phyloP scores from a whole-genome alignment of 2,797 vertebrate species.

The Microctenopoma steveboyesi region DNA sequence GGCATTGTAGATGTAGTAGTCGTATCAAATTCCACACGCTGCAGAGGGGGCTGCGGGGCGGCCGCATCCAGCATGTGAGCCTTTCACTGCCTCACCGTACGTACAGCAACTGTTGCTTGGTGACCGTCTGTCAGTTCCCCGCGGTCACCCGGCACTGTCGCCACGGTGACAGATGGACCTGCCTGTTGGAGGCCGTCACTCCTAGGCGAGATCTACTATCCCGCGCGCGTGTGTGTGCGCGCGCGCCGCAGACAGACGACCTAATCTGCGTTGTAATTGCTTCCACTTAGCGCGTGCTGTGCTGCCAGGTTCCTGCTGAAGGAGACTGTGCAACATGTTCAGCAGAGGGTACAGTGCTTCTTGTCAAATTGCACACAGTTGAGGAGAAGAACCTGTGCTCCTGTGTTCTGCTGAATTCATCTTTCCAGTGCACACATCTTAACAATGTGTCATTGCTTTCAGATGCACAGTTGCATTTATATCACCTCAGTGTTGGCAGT shows the following conservation, averaged over 20 bases:
- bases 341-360: constrained; percentile 6
- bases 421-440: background rate
- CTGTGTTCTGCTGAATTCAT: background rate
- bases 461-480: background rate
- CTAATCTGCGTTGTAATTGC: constrained; percentile 79
- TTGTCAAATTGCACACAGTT: constrained; percentile 3
- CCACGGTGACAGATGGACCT: constrained; percentile 81
- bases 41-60: constrained; percentile 28
- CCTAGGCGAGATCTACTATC: constrained; percentile 48
- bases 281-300: constrained; percentile 75
- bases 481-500: background rate
- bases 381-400: no score
- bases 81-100: no score
- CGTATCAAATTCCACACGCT: constrained; percentile 43
- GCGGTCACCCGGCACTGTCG: constrained; percentile 62
- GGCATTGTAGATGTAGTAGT: constrained; percentile 29
- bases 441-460: constrained; percentile 1
- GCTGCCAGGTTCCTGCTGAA: constrained; percentile 53
- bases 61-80: constrained; percentile 20
- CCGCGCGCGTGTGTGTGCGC: constrained; percentile 2
- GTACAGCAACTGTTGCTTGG: constrained; percentile 68
- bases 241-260: constrained; percentile 46
- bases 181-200: constrained; percentile 72
- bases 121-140: constrained; percentile 76
- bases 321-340: background rate